Conservation (phyloP, 2,888 invertebrate species). For the Melinopterus prodromus region DNA sequence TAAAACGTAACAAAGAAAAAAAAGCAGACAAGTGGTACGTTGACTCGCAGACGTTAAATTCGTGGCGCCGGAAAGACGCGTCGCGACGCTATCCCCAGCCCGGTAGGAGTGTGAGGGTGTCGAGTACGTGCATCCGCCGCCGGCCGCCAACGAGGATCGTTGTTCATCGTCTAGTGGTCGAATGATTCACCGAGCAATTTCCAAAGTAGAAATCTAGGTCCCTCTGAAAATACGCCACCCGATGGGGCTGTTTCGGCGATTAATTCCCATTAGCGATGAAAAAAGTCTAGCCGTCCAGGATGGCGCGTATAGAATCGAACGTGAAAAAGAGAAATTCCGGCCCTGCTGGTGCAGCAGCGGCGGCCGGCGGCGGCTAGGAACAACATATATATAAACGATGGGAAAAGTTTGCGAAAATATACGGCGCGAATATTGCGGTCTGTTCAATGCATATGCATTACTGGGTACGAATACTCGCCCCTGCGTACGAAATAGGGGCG, state of each 20-base stretch:
- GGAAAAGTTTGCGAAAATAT: constrained; percentile 4
- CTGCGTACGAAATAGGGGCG: not conserved
- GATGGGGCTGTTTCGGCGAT: not conserved
- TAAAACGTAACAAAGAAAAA: not conserved
- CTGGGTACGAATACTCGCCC: not conserved
- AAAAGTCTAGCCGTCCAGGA: not conserved
- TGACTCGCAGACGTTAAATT: not conserved
- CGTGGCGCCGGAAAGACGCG: not conserved
- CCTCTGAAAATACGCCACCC: not conserved
- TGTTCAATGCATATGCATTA: constrained; percentile 4
- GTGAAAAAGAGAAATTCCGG: not conserved
- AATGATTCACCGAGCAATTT: not conserved
- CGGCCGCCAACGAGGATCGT: not conserved
- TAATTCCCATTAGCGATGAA: not conserved
- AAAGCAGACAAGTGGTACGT: not conserved
- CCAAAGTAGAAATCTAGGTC: not conserved
- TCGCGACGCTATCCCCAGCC: not conserved
- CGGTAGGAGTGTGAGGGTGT: not conserved
- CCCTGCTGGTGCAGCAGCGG: not conserved
- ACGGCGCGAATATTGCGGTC: constrained; percentile 4
- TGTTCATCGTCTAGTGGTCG: constrained; percentile 4
- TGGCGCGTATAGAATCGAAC: not conserved
- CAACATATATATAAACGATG: not conserved
- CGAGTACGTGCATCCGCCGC: not conserved
- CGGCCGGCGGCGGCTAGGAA: not conserved